phyloP scores from a whole-genome alignment of 2,888 invertebrate species.

The Agriopis marginaria region DNA sequence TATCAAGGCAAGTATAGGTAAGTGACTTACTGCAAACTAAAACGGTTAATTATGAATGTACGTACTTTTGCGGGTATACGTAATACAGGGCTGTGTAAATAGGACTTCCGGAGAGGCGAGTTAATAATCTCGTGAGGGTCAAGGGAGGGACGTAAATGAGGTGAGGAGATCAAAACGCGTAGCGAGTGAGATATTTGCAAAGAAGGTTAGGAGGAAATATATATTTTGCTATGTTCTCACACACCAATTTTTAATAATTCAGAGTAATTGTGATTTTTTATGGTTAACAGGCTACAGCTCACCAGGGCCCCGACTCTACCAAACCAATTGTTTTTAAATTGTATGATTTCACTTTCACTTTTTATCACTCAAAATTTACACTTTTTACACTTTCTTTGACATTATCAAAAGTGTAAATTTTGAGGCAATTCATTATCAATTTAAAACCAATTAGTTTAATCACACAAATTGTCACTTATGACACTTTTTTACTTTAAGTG shows the following conservation, averaged over 20 bases:
- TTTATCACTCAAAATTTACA: too few species aligned
- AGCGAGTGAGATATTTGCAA: conserved; percentile 9
- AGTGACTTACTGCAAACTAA: conserved; percentile 12
- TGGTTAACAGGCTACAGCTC: too few species aligned
- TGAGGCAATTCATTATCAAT: too few species aligned
- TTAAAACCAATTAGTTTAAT: too few species aligned
- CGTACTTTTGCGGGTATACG: conserved; percentile 15
- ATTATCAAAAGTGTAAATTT: too few species aligned
- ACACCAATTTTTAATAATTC: not conserved
- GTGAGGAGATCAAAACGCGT: conserved; percentile 30
- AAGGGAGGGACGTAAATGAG: conserved; percentile 28
- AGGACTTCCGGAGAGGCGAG: conserved; percentile 30
- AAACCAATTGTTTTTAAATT: too few species aligned
- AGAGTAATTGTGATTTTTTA: not conserved
- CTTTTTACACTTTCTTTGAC: too few species aligned
- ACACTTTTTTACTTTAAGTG: too few species aligned
- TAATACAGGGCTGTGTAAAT: conserved; percentile 22
- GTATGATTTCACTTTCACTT: too few species aligned
- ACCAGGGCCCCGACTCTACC: too few species aligned
- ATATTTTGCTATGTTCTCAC: conserved; percentile 1
- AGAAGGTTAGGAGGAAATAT: not conserved
- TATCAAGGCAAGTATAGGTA: conserved; percentile 4
- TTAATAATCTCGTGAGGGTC: conserved; percentile 34
- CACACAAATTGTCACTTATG: too few species aligned
- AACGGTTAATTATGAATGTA: conserved; percentile 29